Base-by-base conservation (phyloP, 2,113 vertebrate genomes). In the Alexandromys fortis region DNA sequence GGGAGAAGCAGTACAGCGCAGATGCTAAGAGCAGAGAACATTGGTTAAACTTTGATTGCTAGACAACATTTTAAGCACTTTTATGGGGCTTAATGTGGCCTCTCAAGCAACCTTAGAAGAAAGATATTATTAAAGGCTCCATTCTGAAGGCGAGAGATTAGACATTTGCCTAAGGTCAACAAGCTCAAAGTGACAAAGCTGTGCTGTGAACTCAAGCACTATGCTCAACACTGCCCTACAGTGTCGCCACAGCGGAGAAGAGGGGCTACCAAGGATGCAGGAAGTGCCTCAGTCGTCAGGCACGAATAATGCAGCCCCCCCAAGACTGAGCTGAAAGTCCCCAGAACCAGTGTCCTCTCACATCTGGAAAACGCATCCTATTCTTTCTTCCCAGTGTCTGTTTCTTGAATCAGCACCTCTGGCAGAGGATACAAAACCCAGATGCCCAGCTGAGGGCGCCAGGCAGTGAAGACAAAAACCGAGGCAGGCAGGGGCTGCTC, bases 31-130 rank as follows among this genome's bases (percentile, higher is more conserved):
- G 17, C 47, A 95, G 73, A 93, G 96, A 97, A 96, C 95, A 96
- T 93, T 95, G 94, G 95, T 97, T 96, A 97, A 96, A 96, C 95
- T 96, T 96, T 97, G 92, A 96, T 97, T 91, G 77, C 61, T 38
- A 52, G 73, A 83, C 83, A 94, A 89, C 95, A 75, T 91, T 91
- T 93, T 97, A 78, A 96, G 77, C 78, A 86, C 89, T 94, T 94
- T 97, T 78, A 55, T 16, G 12, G 38, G 91, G 83, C 96, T 94
- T 96, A 77, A 89, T 73, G 96, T 76, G 89, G 49, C 63, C 81
- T 94, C 95, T 89, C 30, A 96, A 94, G 93, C 72, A 96, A 96
- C 13, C 45, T 17, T 73, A 30, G 93, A 97, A 55, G 73, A 45
- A 96, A 96, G 79, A 86, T 45, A 55, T 33, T 86, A 42, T 78